A percentile compares a stretch with the other conserved stretches of the same genome.
These are phyloP conservation scores for Dissostichus mawsoni DNA, from an alignment of 2,113 vertebrate genomes.

Conservation along the genomic window DNA sequence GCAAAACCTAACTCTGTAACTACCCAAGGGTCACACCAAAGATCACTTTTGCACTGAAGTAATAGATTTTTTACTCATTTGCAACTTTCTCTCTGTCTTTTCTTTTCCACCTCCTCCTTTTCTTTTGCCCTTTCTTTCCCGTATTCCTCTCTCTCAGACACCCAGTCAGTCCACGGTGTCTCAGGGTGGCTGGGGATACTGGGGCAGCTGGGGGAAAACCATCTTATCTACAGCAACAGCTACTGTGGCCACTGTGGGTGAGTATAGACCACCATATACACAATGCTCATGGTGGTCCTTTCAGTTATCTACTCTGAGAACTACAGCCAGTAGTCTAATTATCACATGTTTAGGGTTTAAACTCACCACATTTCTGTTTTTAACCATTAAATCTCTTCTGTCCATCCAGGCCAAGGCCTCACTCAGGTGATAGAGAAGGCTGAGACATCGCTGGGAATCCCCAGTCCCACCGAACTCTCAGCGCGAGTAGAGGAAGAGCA, in stretches of 20 bases:
- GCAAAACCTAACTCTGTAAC: neutral
- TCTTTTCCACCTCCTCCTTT: neutral
- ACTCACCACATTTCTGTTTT: no score
- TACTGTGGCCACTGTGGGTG: constrained; percentile 95
- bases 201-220: constrained; percentile 98
- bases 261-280: constrained; percentile 57
- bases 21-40: neutral
- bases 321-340: neutral
- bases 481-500: constrained; percentile 78
- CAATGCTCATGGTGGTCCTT: no score
- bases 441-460: constrained; percentile 94
- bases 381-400: neutral
- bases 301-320: neutral
- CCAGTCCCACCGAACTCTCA: constrained; percentile 90
- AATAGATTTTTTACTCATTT: neutral
- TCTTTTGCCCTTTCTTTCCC: neutral
- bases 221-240: constrained; percentile 93
- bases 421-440: constrained; percentile 97
- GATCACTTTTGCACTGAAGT: neutral
- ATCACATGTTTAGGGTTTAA: neutral
- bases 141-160: constrained; percentile 31
- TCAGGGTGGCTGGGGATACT: constrained; percentile 92
- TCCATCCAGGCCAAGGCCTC: constrained; percentile 91
- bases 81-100: neutral
- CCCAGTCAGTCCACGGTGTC: constrained; percentile 74